These are phyloP conservation scores for Ceramica pisi DNA, from an alignment of 2,888 invertebrate species.

Conservation along the genomic window DNA sequence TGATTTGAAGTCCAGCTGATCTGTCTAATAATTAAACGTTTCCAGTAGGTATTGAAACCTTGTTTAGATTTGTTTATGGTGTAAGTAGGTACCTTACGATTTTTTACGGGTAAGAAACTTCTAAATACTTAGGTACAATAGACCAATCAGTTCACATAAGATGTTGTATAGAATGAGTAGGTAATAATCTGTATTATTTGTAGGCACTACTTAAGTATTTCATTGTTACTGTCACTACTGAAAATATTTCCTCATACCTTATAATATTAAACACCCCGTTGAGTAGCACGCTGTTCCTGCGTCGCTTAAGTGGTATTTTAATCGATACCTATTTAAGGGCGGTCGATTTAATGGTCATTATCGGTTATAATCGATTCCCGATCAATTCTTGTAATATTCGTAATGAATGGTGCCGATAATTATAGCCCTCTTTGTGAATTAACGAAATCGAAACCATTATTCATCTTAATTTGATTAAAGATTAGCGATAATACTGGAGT, in stretches of 20 bases:
- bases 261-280: slow-evolving; percentile 30
- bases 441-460: slow-evolving; percentile 25
- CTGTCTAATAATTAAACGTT: too few species aligned
- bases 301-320: slow-evolving; percentile 57
- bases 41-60: too few species aligned
- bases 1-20: not conserved
- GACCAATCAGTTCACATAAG: too few species aligned
- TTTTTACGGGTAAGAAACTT: too few species aligned
- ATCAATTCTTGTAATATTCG: slow-evolving; percentile 50
- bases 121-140: too few species aligned
- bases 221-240: not conserved
- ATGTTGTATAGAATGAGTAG: too few species aligned
- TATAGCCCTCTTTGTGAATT: slow-evolving; percentile 51
- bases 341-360: slow-evolving; percentile 69
- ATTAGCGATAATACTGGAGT: slow-evolving; percentile 45
- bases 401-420: slow-evolving; percentile 51
- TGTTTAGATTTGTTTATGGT: too few species aligned
- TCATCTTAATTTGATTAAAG: slow-evolving; percentile 44
- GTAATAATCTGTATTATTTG: too few species aligned
- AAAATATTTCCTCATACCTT: slow-evolving; percentile 33
- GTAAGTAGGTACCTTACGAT: too few species aligned
- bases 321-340: slow-evolving; percentile 69
- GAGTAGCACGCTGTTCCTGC: slow-evolving; percentile 33
- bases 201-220: not conserved
- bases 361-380: slow-evolving; percentile 58